Evolutionary conservation across 2,888 invertebrate genomes (phyloP).

Genomic region (Phania funesta): DNA sequence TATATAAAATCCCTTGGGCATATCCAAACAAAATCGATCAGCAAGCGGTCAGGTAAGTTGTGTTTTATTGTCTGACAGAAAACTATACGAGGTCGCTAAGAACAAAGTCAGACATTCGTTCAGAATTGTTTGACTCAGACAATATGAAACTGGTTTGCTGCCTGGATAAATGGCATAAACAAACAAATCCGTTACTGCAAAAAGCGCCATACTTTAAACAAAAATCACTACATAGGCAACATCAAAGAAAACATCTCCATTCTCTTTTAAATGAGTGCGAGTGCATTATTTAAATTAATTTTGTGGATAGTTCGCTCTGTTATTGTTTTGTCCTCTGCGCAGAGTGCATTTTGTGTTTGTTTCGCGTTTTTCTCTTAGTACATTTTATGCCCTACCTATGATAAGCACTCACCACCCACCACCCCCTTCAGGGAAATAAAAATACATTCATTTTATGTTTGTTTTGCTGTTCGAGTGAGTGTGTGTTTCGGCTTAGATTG

Average conservation of each 20-base stretch:
- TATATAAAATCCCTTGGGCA: too few species aligned
- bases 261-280: not conserved
- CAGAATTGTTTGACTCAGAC: too few species aligned
- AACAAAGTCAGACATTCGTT: too few species aligned
- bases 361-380: slow-evolving; percentile 4
- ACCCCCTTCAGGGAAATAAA: not conserved
- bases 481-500: slow-evolving; percentile 27
- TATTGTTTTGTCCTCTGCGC: slow-evolving; percentile 23
- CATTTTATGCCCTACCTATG: slow-evolving; percentile 8
- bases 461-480: too few species aligned
- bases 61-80: too few species aligned
- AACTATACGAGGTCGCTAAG: too few species aligned
- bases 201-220: not conserved
- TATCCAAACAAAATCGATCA: too few species aligned
- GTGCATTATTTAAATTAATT: not conserved
- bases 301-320: slow-evolving; percentile 27
- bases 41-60: too few species aligned
- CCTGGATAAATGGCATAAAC: too few species aligned
- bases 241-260: not conserved
- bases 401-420: not conserved
- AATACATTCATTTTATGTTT: not conserved
- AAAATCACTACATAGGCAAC: slow-evolving; percentile 7
- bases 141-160: too few species aligned
- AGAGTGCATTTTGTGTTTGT: slow-evolving; percentile 18
- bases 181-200: too few species aligned